Conservation (phyloP, 2,888 invertebrate genomes). For the Chloromyia formosa region DNA sequence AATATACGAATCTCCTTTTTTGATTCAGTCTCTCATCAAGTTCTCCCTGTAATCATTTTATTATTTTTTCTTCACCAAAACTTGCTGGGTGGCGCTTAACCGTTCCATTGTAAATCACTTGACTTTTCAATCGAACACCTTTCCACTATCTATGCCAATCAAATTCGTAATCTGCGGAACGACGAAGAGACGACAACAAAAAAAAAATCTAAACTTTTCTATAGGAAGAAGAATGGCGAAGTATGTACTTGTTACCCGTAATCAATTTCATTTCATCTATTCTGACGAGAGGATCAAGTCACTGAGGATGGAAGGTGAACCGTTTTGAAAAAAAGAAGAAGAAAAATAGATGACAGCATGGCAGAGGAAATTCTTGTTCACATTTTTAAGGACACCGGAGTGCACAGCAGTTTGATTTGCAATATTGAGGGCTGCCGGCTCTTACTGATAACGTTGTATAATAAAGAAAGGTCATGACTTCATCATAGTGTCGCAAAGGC, state of each 20-base stretch:
- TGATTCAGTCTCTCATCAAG: too few relatives aligned
- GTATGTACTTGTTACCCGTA: slow-evolving; percentile 44
- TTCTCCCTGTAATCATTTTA: too few relatives aligned
- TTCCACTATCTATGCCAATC: neutral
- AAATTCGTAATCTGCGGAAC: slow-evolving; percentile 1
- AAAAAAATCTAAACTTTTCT: neutral
- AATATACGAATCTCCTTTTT: too few relatives aligned
- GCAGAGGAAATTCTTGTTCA: neutral
- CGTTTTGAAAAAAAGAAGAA: neutral
- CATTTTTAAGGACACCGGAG: neutral
- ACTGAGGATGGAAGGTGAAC: neutral
- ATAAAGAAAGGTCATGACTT: too few relatives aligned
- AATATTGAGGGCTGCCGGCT: neutral
- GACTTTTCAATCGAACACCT: neutral
- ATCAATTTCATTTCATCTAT: slow-evolving; percentile 42
- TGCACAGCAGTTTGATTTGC: neutral
- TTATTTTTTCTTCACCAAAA: too few relatives aligned
- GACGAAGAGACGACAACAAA: neutral
- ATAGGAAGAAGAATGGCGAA: neutral
- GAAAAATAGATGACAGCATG: neutral
- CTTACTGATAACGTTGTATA: too few relatives aligned
- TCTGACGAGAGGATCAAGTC: neutral
- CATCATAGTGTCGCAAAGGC: too few relatives aligned
- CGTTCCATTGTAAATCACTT: neutral
- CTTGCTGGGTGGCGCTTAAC: neutral